Evolutionary conservation across 2,113 vertebrate species (phyloP).

Genomic region (Tachuris rubrigastra): DNA sequence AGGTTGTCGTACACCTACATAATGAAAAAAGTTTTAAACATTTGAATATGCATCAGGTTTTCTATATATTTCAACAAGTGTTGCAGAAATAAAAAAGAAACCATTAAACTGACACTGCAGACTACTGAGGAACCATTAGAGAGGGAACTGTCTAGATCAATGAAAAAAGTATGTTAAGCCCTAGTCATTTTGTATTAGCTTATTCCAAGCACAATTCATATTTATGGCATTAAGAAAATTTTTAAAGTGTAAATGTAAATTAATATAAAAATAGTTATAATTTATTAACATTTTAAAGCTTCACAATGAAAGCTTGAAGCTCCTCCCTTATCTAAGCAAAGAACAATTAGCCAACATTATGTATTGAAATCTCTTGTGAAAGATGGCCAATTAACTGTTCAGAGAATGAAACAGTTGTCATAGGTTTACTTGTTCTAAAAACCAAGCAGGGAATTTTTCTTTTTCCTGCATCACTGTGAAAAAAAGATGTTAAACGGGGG

Average conservation of each 20-base stretch:
- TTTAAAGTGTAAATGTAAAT: background rate
- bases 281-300: background rate
- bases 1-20: slow-evolving; percentile 88
- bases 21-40: background rate
- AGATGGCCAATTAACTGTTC: background rate
- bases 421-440: too few species aligned
- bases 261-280: background rate
- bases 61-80: background rate
- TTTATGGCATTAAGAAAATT: background rate
- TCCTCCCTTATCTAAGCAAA: background rate
- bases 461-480: too few species aligned
- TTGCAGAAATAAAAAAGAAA: background rate
- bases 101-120: background rate
- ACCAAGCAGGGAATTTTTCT: too few species aligned
- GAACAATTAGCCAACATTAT: background rate
- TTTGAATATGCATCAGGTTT: background rate
- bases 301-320: background rate
- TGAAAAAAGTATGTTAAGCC: background rate
- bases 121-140: background rate
- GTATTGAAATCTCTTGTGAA: background rate
- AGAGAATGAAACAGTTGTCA: background rate
- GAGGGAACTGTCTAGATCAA: background rate
- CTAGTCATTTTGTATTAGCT: background rate
- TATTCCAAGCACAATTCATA: background rate
- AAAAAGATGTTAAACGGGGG: too few species aligned